phyloP scores from a whole-genome alignment of 2,797 vertebrate genomes.

The Heterohyrax brucei region DNA sequence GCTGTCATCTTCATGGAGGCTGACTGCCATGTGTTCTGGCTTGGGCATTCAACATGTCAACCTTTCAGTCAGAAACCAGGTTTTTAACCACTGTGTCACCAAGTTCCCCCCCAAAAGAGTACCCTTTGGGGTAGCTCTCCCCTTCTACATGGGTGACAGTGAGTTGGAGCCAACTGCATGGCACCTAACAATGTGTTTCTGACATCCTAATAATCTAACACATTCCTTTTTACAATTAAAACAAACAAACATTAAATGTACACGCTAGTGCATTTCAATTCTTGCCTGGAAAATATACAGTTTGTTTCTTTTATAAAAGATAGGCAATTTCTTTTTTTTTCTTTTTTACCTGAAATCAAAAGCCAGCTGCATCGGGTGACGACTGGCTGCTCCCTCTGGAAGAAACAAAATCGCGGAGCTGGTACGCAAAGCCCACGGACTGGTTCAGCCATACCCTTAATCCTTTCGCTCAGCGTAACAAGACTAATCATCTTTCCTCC shows the following conservation, averaged over 20 bases:
- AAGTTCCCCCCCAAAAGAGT: neutral
- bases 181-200: neutral
- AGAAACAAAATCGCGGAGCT: neutral
- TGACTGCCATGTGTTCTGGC: too few relatives aligned
- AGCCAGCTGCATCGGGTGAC: neutral
- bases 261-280: neutral
- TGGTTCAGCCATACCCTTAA: neutral
- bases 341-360: neutral
- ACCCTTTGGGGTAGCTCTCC: neutral
- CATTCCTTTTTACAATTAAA: neutral
- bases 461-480: neutral
- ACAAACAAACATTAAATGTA: neutral
- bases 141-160: neutral
- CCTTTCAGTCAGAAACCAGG: neutral
- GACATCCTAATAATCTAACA: neutral
- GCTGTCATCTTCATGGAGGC: too few relatives aligned
- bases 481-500: conserved; percentile 50
- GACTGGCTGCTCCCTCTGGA: neutral
- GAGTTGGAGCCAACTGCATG: neutral
- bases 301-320: neutral
- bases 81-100: neutral
- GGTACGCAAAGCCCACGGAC: neutral
- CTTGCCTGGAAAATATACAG: conserved; percentile 20
- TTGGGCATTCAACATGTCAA: neutral
- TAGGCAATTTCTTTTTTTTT: neutral